phyloP scores from a whole-genome alignment of 2,113 vertebrate species.

The Ptilonorhynchus violaceus region DNA sequence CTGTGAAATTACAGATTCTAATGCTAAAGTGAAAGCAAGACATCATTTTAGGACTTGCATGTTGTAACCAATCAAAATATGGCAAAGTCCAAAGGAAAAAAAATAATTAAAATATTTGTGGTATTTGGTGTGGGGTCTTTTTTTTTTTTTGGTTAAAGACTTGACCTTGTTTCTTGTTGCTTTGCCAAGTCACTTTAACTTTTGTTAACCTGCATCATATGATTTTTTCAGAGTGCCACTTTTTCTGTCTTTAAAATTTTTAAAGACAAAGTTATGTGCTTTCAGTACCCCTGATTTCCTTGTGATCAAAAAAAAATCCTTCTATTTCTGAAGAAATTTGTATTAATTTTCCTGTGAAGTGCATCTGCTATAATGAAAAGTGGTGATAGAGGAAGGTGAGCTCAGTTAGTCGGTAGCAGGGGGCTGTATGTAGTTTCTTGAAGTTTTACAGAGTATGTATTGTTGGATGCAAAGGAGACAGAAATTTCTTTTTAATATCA shows the following conservation, averaged over 20 bases:
- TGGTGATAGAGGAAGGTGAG: not conserved
- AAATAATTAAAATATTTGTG: not conserved
- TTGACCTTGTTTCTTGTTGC: not conserved
- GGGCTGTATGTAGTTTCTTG: not conserved
- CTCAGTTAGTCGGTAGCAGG: not conserved
- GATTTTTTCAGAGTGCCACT: not conserved
- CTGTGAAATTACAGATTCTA: not conserved
- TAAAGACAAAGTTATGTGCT: not conserved
- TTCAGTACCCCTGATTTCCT: not conserved
- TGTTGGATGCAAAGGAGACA: not conserved
- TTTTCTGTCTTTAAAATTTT: not conserved
- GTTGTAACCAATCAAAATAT: not conserved
- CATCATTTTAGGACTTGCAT: not conserved
- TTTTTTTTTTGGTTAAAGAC: not conserved
- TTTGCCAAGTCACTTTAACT: not conserved
- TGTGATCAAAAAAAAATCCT: not conserved
- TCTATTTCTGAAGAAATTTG: not conserved
- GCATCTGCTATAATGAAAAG: not conserved
- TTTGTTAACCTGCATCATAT: not conserved
- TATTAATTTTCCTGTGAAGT: not conserved
- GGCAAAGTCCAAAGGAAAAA: not conserved
- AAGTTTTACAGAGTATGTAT: not conserved
- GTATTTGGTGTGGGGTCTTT: not conserved
- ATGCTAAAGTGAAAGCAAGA: not conserved
- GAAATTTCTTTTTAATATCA: not conserved